phyloP scores from a whole-genome alignment of 2,888 invertebrate genomes.

The Ernsta delagoae region DNA sequence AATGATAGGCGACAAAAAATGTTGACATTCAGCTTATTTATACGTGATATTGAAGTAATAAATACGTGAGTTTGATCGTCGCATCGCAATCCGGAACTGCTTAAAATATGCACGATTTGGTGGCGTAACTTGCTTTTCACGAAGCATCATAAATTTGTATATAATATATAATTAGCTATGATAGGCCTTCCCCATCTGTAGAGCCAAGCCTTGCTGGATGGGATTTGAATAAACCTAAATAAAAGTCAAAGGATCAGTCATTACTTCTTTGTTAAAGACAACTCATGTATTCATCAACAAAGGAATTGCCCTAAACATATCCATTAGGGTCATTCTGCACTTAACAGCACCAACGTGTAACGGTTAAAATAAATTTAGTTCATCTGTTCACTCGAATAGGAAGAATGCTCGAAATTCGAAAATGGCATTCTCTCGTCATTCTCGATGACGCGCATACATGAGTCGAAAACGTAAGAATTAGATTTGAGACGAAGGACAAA shows the following conservation, averaged over 20 bases:
- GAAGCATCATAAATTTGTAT: no score
- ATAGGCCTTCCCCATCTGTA: no score
- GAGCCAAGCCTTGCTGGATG: neutral
- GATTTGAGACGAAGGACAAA: no score
- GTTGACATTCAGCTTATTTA: conserved; percentile 3
- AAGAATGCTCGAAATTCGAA: no score
- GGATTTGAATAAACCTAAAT: neutral
- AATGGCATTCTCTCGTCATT: no score
- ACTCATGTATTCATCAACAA: conserved; percentile 12
- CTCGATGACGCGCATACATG: no score
- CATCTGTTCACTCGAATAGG: no score
- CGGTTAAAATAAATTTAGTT: no score
- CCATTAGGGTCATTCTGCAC: neutral
- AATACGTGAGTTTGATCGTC: neutral
- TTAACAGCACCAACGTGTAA: neutral
- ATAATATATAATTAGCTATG: no score
- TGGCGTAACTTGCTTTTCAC: no score
- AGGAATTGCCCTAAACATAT: conserved; percentile 18
- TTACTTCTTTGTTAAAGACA: neutral
- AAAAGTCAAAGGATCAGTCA: neutral
- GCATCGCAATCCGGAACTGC: conserved; percentile 17
- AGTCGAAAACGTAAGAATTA: no score
- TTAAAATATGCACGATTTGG: neutral
- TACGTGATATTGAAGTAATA: neutral
- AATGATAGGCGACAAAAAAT: neutral